A percentile compares a stretch with the other conserved stretches of the same genome.
Conservation (phyloP, 2,888 invertebrate genomes). For the Stenichneumon culpator region DNA sequence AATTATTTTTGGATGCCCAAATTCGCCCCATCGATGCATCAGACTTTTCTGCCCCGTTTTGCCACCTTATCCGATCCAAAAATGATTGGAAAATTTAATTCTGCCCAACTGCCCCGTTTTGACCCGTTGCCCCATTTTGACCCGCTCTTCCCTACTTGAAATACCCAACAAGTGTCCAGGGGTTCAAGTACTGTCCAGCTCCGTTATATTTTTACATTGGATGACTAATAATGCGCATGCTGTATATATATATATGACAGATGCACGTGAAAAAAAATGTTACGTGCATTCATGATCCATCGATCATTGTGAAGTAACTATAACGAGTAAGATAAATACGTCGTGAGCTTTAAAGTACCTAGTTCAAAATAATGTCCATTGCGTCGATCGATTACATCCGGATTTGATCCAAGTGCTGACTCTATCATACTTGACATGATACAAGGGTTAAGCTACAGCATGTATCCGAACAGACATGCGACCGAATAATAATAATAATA, state of each 20-base stretch:
- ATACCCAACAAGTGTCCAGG: no score
- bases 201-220: not conserved
- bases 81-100: no score
- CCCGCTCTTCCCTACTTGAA: no score
- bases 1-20: no score
- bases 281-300: conserved; percentile 16
- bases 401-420: not conserved
- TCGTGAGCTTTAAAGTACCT: not conserved
- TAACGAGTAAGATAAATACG: not conserved
- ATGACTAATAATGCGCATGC: conserved; percentile 12
- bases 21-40: no score
- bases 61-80: no score
- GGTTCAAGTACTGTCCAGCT: no score
- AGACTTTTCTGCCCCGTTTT: no score
- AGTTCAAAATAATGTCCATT: not conserved
- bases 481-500: not conserved
- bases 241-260: not conserved
- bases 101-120: no score
- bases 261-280: not conserved
- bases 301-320: not conserved
- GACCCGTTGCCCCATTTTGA: no score
- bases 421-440: not conserved
- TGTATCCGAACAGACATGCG: conserved; percentile 16
- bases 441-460: conserved; percentile 2
- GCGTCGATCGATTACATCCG: not conserved